Evolutionary conservation across 2,113 vertebrate species (phyloP).

Genomic region (Megalops atlanticus): DNA sequence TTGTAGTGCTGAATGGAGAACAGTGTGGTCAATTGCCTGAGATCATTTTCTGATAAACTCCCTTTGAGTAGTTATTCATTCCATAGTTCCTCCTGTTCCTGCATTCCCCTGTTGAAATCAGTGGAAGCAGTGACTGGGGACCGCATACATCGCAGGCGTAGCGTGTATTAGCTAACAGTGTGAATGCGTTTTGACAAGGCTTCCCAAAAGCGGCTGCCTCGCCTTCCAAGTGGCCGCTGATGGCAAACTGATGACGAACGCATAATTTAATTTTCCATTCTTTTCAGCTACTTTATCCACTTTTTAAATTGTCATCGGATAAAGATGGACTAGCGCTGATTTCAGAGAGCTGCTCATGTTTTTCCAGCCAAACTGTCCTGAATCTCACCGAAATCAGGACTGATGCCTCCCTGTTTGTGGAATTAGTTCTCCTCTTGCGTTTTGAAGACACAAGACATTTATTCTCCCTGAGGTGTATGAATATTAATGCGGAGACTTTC

Average conservation of each 20-base stretch:
- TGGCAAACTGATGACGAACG: constrained; percentile 10
- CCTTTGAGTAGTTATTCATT: background rate
- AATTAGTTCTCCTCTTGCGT: constrained; percentile 13
- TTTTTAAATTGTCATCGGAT: constrained; percentile 18
- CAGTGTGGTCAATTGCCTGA: background rate
- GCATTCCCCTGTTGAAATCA: constrained; percentile 25
- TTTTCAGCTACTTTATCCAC: constrained; percentile 8
- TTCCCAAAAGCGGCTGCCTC: constrained; percentile 10
- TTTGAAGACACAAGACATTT: constrained; percentile 19
- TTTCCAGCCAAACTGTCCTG: constrained; percentile 14
- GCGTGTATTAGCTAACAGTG: constrained; percentile 12
- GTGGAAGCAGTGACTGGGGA: constrained; percentile 1
- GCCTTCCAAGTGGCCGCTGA: constrained; percentile 13
- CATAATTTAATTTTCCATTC: constrained; percentile 32
- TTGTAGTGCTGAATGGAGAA: background rate
- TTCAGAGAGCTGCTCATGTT: constrained; percentile 10
- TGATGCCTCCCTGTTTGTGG: constrained; percentile 20
- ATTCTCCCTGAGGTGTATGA: constrained; percentile 40
- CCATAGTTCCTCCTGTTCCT: background rate
- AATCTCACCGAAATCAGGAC: constrained; percentile 14
- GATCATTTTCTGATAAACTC: background rate
- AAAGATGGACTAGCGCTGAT: constrained; percentile 22
- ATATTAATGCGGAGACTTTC: constrained; percentile 44
- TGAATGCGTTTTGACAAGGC: constrained; percentile 18
- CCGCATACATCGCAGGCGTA: background rate